phyloP scores from a whole-genome alignment of 2,888 invertebrate species.

The Osedax fenrisi region DNA sequence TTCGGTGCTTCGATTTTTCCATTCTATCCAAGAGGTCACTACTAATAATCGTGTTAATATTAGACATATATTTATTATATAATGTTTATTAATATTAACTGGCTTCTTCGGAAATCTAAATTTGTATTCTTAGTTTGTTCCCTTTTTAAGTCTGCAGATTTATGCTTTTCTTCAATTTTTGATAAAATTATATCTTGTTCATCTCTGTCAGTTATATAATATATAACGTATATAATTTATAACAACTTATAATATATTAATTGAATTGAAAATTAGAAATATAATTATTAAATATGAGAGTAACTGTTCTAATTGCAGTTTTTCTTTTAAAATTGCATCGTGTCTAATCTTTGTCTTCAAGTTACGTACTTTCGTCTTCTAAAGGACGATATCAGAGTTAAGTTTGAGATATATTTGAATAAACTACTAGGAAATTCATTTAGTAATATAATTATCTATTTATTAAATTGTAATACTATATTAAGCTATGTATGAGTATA shows the following conservation, averaged over 20 bases:
- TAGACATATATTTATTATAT: background rate
- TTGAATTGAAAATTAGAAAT: no score
- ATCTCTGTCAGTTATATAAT: background rate
- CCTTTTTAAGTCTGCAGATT: background rate
- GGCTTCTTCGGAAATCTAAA: background rate
- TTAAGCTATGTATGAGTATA: no score
- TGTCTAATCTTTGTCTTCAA: conserved; percentile 6
- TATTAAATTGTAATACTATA: no score
- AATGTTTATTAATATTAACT: background rate
- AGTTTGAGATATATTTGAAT: no score
- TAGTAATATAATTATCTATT: no score
- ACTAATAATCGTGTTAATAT: conserved; percentile 33
- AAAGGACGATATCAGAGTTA: no score
- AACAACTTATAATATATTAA: no score
- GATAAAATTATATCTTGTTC: background rate
- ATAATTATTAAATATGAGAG: background rate
- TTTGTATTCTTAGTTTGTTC: background rate
- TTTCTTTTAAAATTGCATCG: conserved; percentile 1
- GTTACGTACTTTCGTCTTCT: conserved; percentile 12
- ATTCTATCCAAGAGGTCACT: conserved; percentile 40
- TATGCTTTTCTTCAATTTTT: background rate
- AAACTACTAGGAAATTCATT: no score
- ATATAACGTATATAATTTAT: background rate
- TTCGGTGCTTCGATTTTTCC: conserved; percentile 38
- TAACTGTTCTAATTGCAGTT: background rate